Evolutionary conservation across 2,888 invertebrate genomes (phyloP).

Genomic region (Drosophila peninsularis): DNA sequence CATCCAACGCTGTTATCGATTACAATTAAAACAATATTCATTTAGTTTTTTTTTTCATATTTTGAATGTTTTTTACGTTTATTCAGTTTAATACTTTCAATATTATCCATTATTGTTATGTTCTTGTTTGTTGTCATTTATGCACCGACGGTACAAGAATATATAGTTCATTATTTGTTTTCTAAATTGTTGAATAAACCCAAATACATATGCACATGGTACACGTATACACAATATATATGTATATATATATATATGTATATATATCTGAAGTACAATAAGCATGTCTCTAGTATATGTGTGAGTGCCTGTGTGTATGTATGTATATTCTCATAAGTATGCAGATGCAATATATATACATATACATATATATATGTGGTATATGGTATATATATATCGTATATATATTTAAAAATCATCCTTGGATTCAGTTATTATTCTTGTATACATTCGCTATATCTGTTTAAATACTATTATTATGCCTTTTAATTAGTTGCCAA

Average conservation of each 20-base stretch:
- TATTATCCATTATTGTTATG: slow-evolving; percentile 51
- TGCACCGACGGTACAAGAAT: slow-evolving; percentile 41
- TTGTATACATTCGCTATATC: slow-evolving; percentile 53
- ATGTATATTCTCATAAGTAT: slow-evolving; percentile 53
- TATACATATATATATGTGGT: slow-evolving; percentile 18
- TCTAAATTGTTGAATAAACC: slow-evolving; percentile 47
- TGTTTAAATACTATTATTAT: slow-evolving; percentile 23
- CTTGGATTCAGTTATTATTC: slow-evolving; percentile 44
- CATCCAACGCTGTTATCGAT: too few species aligned
- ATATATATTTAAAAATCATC: slow-evolving; percentile 54
- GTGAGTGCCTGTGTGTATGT: slow-evolving; percentile 16
- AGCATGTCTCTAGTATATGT: slow-evolving; percentile 13
- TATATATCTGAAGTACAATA: slow-evolving; percentile 15
- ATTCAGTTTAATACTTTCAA: slow-evolving; percentile 62
- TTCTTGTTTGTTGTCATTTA: slow-evolving; percentile 44
- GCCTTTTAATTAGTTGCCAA: slow-evolving; percentile 26
- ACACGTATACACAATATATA: slow-evolving; percentile 24
- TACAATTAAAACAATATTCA: neutral
- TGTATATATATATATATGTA: slow-evolving; percentile 15
- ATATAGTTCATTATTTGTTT: slow-evolving; percentile 38
- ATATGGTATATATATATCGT: slow-evolving; percentile 26
- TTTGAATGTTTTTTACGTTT: slow-evolving; percentile 58
- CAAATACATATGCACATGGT: slow-evolving; percentile 46
- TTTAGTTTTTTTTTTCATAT: slow-evolving; percentile 14
- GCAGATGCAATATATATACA: slow-evolving; percentile 31